Base-by-base conservation (phyloP, 2,888 invertebrate genomes). In the Tenthredo scrophulariae region DNA sequence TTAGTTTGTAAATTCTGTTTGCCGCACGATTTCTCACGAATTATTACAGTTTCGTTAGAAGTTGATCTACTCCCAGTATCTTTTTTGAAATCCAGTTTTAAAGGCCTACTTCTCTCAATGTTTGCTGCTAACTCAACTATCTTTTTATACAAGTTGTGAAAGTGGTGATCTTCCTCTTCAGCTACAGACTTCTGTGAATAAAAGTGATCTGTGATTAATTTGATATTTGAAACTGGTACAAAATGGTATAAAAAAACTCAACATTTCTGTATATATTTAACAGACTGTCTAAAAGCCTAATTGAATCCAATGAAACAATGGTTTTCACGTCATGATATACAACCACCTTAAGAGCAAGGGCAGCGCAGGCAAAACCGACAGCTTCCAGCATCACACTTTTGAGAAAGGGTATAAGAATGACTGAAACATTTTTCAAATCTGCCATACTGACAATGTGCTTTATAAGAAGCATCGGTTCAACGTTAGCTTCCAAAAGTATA, bases 371-470 rank as follows among this genome's bases (percentile, higher is more conserved):
- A 87, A 91, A 92, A 72, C 91, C 91, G 26, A 92, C 84, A 26
- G 88, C 88, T 67, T 89, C 87, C 22, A 90, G 85, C 3, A 89
- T 91, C n/a, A 89, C 29, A 40, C 79, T 86, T 85, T 92, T 93
- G 15, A 93, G 86, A 85, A 88, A 90, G n/a, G 91, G 88, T 29
- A 92, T 67, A 7, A 93, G 80, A 62, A 93, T 67, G 54, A 91
- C 86, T n/a, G 93, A 92, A 75, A 92, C 77, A 58, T 88, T 87
- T 84, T 91, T 91, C 85, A 89, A 89, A 18, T 89, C 88, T 70
- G 91, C 90, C 93, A 93, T 93, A 5, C 86, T 62, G 50, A 93
- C 86, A 72, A 93, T 86, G 82, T 93, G 93, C 84, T 91, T 92
- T 46, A 92, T 84, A 80, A 93, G 75, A 84, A 92, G 84, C 18